phyloP scores from a whole-genome alignment of 1,140 invertebrate species.

The Episyrphus balteatus region DNA sequence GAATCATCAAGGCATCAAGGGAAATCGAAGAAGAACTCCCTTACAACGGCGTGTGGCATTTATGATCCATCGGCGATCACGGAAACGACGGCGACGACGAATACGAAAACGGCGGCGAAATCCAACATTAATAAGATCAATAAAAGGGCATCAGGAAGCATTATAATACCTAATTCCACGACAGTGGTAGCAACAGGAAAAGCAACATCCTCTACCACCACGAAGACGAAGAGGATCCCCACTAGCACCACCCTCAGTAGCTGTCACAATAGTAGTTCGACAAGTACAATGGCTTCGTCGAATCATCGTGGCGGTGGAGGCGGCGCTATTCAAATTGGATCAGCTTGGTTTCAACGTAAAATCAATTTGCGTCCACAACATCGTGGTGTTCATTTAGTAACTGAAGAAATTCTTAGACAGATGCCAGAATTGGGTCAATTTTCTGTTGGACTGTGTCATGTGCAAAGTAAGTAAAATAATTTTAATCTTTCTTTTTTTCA shows the following conservation, averaged over 20 bases:
- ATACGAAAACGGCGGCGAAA: too few species aligned
- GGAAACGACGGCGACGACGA: too few species aligned
- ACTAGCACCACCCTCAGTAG: conserved; percentile 33
- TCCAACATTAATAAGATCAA: too few species aligned
- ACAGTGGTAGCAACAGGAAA: conserved; percentile 19
- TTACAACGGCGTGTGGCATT: neutral
- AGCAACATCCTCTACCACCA: conserved; percentile 15
- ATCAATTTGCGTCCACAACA: conserved; percentile 89
- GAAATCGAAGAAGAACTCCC: neutral
- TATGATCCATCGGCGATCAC: neutral
- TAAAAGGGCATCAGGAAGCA: too few species aligned
- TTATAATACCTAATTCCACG: neutral
- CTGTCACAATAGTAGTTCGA: conserved; percentile 34
- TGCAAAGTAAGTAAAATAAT: conserved; percentile 71
- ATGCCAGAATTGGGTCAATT: conserved; percentile 87
- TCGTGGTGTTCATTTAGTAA: conserved; percentile 87
- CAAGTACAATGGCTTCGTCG: conserved; percentile 36
- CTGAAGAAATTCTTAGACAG: conserved; percentile 87
- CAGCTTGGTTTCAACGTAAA: conserved; percentile 94
- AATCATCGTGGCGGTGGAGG: conserved; percentile 39
- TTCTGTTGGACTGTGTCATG: conserved; percentile 85
- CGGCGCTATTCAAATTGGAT: conserved; percentile 70
- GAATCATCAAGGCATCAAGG: neutral
- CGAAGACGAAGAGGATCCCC: neutral
- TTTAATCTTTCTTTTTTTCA: neutral